phyloP scores from a whole-genome alignment of 2,113 vertebrate species.

The Malaclemys terrapin region DNA sequence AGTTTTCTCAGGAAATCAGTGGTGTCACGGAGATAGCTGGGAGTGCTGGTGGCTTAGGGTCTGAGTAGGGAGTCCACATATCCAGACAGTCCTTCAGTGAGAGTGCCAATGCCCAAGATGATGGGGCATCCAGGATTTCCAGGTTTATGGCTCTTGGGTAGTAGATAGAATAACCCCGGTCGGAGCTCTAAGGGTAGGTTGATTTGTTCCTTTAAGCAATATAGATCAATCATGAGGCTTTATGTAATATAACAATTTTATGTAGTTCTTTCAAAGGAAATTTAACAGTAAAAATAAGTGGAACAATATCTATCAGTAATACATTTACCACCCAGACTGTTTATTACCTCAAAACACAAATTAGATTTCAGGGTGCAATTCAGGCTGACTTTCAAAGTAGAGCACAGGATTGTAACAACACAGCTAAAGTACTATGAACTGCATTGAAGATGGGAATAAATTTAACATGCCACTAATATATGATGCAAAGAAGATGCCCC shows the following conservation, averaged over 20 bases:
- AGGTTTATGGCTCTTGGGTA: too few relatives aligned
- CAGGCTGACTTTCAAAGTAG: not conserved
- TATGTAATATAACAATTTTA: not conserved
- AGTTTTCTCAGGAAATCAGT: too few relatives aligned
- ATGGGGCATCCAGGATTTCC: too few relatives aligned
- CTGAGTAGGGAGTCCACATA: too few relatives aligned
- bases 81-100: too few relatives aligned
- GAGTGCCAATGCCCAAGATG: too few relatives aligned
- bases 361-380: not conserved
- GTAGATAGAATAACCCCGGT: too few relatives aligned
- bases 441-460: not conserved
- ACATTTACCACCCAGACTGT: not conserved
- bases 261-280: slow-evolving; percentile 14
- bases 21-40: too few relatives aligned
- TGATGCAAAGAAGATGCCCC: not conserved
- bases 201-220: not conserved
- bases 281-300: slow-evolving; percentile 8
- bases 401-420: not conserved
- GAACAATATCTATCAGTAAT: slow-evolving; percentile 21
- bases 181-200: too few relatives aligned
- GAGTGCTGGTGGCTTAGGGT: too few relatives aligned
- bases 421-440: not conserved
- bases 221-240: not conserved
- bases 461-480: not conserved
- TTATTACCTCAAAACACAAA: not conserved